Base-by-base conservation (phyloP, 2,113 vertebrate genomes). In the Cichladusa arquata region DNA sequence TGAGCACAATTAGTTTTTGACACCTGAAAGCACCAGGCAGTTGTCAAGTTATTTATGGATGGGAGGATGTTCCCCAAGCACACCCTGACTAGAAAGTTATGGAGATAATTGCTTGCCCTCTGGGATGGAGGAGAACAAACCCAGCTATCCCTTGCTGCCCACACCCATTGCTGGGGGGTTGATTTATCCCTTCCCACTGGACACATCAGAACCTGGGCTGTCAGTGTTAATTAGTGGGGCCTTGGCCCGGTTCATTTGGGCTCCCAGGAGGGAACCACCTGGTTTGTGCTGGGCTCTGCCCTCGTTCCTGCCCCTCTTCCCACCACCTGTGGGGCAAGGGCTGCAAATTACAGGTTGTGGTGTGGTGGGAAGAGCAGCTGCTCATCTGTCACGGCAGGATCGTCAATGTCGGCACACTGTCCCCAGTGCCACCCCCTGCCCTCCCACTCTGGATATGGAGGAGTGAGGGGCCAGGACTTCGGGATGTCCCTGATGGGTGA, bases 41-140 rank as follows among this genome's bases (percentile, higher is more conserved):
- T 26, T 57, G 40, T 58, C 64, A 45, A 67, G 65, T 86, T 87
- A 93, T 95, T 96, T 78, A 88, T 42, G 48, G 60, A 19, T 25
- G 1, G 15, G 45, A 88, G 92, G 45, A 60, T 19, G 19, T 48
- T 23, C 76, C 64, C 69, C 47, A 13, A 72, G 45, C 9, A 22
- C 50, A 38, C 14, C 45, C n/a, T 64, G 7, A 38, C 40, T 25
- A 44, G 40, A 85, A 89, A 94, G 88, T 78, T 93, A 64, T 48
- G 66, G 85, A 54, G 88, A 95, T 96, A 95, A 97, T 95, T 93
- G 72, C 85, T 83, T 84, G 84, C 95, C 97, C 97, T 98, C 97
- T 97, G 97, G 97, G 93, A 86, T 38, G 17, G 66, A 58, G 86
- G 29, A 62, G 76, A 81, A 86, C 95, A 96, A 97, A 96, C 58